phyloP scores from a whole-genome alignment of 2,113 vertebrate genomes.

The Misgurnus anguillicaudatus region DNA sequence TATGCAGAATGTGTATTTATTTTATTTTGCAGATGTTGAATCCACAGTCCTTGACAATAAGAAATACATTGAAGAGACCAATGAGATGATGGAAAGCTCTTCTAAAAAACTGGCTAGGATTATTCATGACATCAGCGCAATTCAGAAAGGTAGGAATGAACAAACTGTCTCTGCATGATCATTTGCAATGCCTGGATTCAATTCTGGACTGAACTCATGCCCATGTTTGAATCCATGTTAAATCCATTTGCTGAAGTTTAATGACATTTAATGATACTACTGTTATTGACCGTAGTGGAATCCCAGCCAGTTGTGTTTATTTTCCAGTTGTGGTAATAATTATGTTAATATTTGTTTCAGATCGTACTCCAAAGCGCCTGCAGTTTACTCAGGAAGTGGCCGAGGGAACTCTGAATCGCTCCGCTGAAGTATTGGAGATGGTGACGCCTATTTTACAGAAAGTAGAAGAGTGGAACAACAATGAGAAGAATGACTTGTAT shows the following conservation, averaged over 20 bases:
- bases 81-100: constrained; percentile 74
- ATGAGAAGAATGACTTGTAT: constrained; percentile 82
- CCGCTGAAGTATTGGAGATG: constrained; percentile 73
- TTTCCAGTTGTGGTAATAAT: not conserved
- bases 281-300: too few species aligned
- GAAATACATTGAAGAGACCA: constrained; percentile 79
- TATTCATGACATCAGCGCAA: constrained; percentile 69
- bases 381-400: constrained; percentile 76
- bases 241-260: too few species aligned
- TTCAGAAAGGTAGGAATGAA: constrained; percentile 77
- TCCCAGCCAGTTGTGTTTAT: too few species aligned
- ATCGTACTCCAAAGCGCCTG: constrained; percentile 76
- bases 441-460: constrained; percentile 78
- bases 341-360: constrained; percentile 60
- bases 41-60: constrained; percentile 71
- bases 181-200: too few species aligned
- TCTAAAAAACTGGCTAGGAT: constrained; percentile 71
- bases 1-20: not conserved
- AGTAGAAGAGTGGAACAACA: constrained; percentile 82
- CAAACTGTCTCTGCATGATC: not conserved
- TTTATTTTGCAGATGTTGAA: constrained; percentile 68
- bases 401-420: constrained; percentile 76
- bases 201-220: too few species aligned
- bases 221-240: too few species aligned
- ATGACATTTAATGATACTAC: too few species aligned